phyloP scores from a whole-genome alignment of 2,113 vertebrate species.

The Promerops cafer region DNA sequence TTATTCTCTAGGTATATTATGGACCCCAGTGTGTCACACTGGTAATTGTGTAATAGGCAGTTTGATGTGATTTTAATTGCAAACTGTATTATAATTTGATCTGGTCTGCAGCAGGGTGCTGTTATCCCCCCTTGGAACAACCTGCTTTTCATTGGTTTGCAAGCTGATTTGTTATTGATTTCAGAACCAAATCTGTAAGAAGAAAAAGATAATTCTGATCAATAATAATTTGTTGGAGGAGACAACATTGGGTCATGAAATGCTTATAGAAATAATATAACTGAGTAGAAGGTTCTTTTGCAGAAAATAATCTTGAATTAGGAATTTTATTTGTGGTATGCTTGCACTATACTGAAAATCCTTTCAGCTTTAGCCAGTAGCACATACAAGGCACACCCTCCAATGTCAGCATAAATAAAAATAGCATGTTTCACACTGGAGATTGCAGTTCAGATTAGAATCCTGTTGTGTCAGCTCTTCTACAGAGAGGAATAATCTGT shows the following conservation, averaged over 20 bases:
- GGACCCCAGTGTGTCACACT: not conserved
- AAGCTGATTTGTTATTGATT: not conserved
- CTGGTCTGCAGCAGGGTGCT: not conserved
- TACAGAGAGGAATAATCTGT: not conserved
- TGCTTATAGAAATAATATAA: not conserved
- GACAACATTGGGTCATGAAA: not conserved
- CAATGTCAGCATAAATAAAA: not conserved
- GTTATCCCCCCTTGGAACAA: not conserved
- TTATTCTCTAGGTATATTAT: not conserved
- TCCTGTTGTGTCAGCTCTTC: not conserved
- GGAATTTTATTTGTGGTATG: not conserved
- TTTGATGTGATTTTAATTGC: not conserved
- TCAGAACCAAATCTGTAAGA: not conserved
- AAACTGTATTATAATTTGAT: slow-evolving; percentile 7
- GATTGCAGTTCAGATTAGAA: not conserved
- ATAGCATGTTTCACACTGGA: not conserved
- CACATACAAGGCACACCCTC: not conserved
- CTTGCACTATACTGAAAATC: not conserved
- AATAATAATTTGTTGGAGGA: not conserved
- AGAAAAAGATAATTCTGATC: not conserved
- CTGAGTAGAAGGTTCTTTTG: not conserved
- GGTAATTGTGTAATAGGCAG: not conserved
- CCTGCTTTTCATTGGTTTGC: not conserved
- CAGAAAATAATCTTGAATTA: not conserved
- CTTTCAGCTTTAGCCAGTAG: not conserved